Evolutionary conservation across 2,888 invertebrate species (phyloP), one percentile per base, ranked within the genome.

Genomic region (Prosapia bicincta): DNA sequence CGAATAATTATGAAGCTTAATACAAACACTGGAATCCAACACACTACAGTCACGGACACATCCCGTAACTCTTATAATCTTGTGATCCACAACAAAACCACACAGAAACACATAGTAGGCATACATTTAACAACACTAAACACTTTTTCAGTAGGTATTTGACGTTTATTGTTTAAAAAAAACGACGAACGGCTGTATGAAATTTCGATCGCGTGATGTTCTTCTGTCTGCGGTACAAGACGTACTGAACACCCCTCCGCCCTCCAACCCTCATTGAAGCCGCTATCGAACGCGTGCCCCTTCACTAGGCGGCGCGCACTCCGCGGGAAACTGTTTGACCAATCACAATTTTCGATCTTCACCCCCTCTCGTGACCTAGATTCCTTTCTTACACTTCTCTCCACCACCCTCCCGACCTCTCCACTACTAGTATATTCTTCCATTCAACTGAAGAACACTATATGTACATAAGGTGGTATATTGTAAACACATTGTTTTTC

Each of bases 341-440:
- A 74, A 74, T 74, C 68, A 69, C 74, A 69, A 26, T 25, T 38
- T 69, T 26, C 67, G 67, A 67, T 67, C 26, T 26, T 67, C 67
- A 67, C 67, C 68, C 43, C 66, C 72, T 32, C 32, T 32, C 30
- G 72, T 66, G 71, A 65, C 72, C 72, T 43, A 71, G 71, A 71
- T 71, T 66, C 69, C 69, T 74, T 32, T 68, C 74, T 68, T 74
- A 74, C 68, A 66, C 23, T 54, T 54, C 54, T n/a, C 54, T 54
- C 54, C 74, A 10, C 74, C n/a, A 43, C 67, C 74, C 68, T 54
- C 26, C 66, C 71, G 24, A 24, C 24, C 65, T 66, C 23, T 20
- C 26, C 74, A 74, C 69, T 43, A 54, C 69, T 74, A 74, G 74
- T 74, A 69, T 74, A 74, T 74, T 74, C 74, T 74, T 74, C 74